Evolutionary conservation across 2,797 vertebrate genomes (phyloP).

Genomic region (Typhlichthys eigenmanni): DNA sequence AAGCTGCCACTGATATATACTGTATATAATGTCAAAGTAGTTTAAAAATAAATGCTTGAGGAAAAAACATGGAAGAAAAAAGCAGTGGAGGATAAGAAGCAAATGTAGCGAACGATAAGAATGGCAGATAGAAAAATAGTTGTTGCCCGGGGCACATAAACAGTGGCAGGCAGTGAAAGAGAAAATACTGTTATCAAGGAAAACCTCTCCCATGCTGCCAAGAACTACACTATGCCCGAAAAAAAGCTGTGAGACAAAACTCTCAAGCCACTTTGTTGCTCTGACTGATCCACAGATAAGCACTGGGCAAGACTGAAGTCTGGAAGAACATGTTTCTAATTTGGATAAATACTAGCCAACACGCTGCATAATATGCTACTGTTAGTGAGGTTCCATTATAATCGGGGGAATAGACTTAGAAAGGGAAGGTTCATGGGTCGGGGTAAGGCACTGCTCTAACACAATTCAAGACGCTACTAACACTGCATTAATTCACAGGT

Average conservation of each 20-base stretch:
- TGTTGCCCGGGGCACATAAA: slow-evolving; percentile 66
- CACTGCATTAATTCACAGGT: neutral
- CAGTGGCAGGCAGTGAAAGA: slow-evolving; percentile 69
- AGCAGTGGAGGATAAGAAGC: slow-evolving; percentile 68
- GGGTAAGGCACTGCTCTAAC: slow-evolving; percentile 11
- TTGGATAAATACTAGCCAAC: neutral
- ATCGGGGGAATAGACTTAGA: no score
- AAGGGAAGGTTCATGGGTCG: slow-evolving; percentile 29
- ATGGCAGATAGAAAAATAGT: slow-evolving; percentile 68
- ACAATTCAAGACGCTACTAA: neutral
- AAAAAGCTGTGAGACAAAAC: slow-evolving; percentile 6
- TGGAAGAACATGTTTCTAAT: slow-evolving; percentile 7
- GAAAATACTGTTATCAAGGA: slow-evolving; percentile 68
- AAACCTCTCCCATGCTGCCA: slow-evolving; percentile 58
- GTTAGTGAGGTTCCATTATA: no score
- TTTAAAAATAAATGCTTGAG: slow-evolving; percentile 67
- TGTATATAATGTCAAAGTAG: slow-evolving; percentile 64
- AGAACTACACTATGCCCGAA: slow-evolving; percentile 46
- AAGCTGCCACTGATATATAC: slow-evolving; percentile 53
- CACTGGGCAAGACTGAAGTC: slow-evolving; percentile 17
- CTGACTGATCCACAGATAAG: slow-evolving; percentile 25
- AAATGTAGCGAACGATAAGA: slow-evolving; percentile 71
- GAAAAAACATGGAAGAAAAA: slow-evolving; percentile 66
- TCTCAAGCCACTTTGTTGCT: slow-evolving; percentile 25
- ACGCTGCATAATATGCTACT: no score